phyloP scores from a whole-genome alignment of 2,797 vertebrate species.

The Premnoplex brunnescens region DNA sequence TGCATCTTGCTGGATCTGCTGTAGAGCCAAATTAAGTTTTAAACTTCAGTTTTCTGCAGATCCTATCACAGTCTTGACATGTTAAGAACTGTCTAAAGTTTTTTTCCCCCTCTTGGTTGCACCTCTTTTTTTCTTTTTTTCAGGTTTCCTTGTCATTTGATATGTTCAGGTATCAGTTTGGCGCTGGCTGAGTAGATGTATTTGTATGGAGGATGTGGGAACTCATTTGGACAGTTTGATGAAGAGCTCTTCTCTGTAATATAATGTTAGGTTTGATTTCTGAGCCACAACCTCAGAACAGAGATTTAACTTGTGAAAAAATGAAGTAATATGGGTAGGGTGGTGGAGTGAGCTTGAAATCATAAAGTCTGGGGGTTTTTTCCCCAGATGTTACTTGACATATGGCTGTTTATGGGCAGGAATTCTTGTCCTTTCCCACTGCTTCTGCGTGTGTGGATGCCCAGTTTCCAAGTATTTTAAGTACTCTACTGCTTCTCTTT shows the following conservation, averaged over 20 bases:
- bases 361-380: accelerated
- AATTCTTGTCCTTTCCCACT: not conserved
- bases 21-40: not conserved
- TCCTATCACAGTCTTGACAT: not conserved
- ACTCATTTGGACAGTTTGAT: not conserved
- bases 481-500: not conserved
- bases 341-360: conserved; percentile 10
- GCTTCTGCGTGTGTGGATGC: not conserved
- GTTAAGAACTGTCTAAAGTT: not conserved
- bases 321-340: not conserved
- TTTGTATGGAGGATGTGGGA: not conserved
- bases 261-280: not conserved
- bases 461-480: not conserved
- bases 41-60: not conserved
- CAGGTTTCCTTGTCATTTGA: not conserved
- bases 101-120: not conserved
- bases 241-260: not conserved
- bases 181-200: not conserved
- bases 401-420: not conserved
- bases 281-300: not conserved
- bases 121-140: not conserved
- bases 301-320: not conserved
- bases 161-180: not conserved
- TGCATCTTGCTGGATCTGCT: not conserved
- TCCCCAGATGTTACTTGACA: not conserved